Conservation (phyloP, 2,888 invertebrate genomes). For the Rosalia funebris region DNA sequence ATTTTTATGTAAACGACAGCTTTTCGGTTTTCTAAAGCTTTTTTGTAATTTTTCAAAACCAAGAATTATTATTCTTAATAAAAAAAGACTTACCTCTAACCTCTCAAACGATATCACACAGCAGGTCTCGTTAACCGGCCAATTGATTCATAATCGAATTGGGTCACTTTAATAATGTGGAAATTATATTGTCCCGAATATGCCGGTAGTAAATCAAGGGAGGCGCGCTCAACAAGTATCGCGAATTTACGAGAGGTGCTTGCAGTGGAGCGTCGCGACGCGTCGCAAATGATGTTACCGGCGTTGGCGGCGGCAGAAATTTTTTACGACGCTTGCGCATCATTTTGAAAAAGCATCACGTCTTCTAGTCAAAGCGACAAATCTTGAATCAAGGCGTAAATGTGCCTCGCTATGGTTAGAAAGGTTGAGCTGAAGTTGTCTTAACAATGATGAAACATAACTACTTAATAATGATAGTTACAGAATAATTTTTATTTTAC, state of each 20-base stretch:
- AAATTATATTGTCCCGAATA: neutral
- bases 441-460: too few relatives aligned
- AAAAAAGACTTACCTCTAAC: neutral
- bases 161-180: neutral
- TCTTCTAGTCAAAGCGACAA: too few relatives aligned
- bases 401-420: too few relatives aligned
- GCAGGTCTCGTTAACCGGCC: neutral
- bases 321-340: slow-evolving; percentile 5
- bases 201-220: neutral
- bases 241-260: neutral
- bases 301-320: neutral
- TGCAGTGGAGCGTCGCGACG: slow-evolving; percentile 18
- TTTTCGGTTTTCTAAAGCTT: too few relatives aligned
- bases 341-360: neutral
- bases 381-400: too few relatives aligned
- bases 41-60: too few relatives aligned
- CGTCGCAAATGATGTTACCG: slow-evolving; percentile 9
- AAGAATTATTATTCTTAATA: too few relatives aligned
- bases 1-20: too few relatives aligned
- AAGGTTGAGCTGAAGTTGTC: too few relatives aligned
- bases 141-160: slow-evolving; percentile 9
- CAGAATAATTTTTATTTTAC: too few relatives aligned
- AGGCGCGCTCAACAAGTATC: slow-evolving; percentile 15
- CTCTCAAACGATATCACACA: neutral
- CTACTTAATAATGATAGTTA: too few relatives aligned